Evolutionary conservation across 2,113 vertebrate genomes (phyloP).

Genomic region (Montifringilla adamsi): DNA sequence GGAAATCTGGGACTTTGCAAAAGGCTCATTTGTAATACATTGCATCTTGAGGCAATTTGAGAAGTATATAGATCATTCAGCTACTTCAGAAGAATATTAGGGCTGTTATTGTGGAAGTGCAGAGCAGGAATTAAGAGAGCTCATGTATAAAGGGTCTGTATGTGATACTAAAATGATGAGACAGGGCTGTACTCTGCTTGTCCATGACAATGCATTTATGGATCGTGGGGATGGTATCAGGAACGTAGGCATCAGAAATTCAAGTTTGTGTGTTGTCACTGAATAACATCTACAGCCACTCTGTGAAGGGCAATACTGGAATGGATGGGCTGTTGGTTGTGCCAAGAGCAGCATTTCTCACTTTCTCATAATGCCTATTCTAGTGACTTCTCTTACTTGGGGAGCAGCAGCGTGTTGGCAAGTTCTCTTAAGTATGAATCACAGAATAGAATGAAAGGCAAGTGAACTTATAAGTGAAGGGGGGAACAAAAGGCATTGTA

Average conservation of each 20-base stretch:
- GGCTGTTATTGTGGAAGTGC: not conserved
- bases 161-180: not conserved
- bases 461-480: not conserved
- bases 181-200: not conserved
- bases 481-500: not conserved
- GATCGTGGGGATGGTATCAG: not conserved
- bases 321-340: not conserved
- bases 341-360: not conserved
- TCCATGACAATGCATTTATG: not conserved
- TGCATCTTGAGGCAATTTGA: not conserved
- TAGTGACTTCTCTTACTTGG: not conserved
- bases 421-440: not conserved
- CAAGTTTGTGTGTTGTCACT: not conserved
- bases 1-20: not conserved
- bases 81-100: not conserved
- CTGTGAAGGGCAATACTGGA: not conserved
- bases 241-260: not conserved
- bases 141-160: not conserved
- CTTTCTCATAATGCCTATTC: not conserved
- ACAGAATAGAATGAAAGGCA: not conserved
- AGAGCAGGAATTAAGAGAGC: not conserved
- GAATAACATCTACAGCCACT: not conserved
- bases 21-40: not conserved
- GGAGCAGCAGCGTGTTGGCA: not conserved
- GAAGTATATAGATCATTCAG: not conserved